Percentiles rank a stretch among this genome's conserved stretches.
Evolutionary conservation across 2,888 invertebrate species (phyloP).

Genomic region (Ariolimax columbianus): DNA sequence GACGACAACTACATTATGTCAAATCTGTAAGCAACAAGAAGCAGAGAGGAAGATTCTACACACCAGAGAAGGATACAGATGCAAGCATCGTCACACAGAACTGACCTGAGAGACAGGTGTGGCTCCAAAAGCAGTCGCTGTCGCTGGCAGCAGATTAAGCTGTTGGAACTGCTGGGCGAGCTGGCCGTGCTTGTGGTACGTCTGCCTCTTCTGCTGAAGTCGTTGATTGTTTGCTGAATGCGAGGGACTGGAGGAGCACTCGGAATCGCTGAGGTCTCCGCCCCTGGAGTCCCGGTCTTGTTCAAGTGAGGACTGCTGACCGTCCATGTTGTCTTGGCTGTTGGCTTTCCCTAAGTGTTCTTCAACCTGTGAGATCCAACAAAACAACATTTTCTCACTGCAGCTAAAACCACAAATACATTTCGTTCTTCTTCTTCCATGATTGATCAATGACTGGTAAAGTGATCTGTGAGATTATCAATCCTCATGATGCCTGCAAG

Average conservation of each 20-base stretch:
- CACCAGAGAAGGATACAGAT: no score
- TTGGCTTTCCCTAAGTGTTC: constrained; percentile 71
- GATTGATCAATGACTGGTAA: no score
- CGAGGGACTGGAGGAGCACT: background rate
- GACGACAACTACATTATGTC: no score
- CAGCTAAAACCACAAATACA: no score
- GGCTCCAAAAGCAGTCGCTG: background rate
- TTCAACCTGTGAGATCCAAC: constrained; percentile 64
- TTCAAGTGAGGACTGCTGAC: background rate
- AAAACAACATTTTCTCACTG: no score
- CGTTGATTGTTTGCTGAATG: constrained; percentile 76
- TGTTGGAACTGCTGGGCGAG: constrained; percentile 50
- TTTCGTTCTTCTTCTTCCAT: no score
- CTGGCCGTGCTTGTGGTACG: constrained; percentile 86
- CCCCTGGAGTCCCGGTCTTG: background rate
- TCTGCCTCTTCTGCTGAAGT: constrained; percentile 87
- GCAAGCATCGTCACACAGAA: no score
- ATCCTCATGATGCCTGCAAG: no score
- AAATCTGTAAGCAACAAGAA: no score
- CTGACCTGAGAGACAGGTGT: constrained; percentile 2
- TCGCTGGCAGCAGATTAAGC: constrained; percentile 34
- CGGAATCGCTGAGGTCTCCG: background rate
- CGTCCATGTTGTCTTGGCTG: constrained; percentile 58
- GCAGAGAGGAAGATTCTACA: no score
- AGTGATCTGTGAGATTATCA: no score